phyloP scores from a whole-genome alignment of 2,888 invertebrate species.

The Sarcophaga caerulescens region DNA sequence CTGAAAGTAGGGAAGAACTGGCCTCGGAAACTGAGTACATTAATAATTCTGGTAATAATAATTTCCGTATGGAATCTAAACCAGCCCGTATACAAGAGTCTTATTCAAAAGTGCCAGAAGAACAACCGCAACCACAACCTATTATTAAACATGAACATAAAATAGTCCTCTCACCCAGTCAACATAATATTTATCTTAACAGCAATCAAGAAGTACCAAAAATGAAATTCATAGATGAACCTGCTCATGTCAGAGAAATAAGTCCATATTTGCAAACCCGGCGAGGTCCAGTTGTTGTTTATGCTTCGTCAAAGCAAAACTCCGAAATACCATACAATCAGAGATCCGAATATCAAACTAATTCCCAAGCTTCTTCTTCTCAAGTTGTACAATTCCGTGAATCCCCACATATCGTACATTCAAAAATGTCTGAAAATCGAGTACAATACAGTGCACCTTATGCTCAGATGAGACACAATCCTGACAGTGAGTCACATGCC shows the following conservation, averaged over 20 bases:
- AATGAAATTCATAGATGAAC: constrained; percentile 67
- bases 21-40: constrained; percentile 74
- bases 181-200: constrained; percentile 77
- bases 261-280: constrained; percentile 73
- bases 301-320: constrained; percentile 70
- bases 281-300: constrained; percentile 72
- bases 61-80: constrained; percentile 71
- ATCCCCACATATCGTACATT: constrained; percentile 36
- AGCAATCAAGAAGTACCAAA: constrained; percentile 57
- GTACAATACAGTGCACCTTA: constrained; percentile 77
- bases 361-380: constrained; percentile 14
- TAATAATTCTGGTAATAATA: constrained; percentile 73
- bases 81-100: constrained; percentile 75
- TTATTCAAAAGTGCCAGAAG: constrained; percentile 56
- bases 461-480: constrained; percentile 75
- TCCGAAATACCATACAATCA: constrained; percentile 55
- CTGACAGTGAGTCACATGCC: constrained; percentile 67
- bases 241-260: constrained; percentile 75
- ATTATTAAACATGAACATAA: constrained; percentile 76
- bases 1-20: constrained; percentile 45
- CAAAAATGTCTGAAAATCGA: constrained; percentile 25
- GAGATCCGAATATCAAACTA: constrained; percentile 43
- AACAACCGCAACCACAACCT: constrained; percentile 48
- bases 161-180: constrained; percentile 75
- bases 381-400: constrained; percentile 57